Base-by-base conservation (phyloP, 2,113 vertebrate species). In the Microtus montanus region DNA sequence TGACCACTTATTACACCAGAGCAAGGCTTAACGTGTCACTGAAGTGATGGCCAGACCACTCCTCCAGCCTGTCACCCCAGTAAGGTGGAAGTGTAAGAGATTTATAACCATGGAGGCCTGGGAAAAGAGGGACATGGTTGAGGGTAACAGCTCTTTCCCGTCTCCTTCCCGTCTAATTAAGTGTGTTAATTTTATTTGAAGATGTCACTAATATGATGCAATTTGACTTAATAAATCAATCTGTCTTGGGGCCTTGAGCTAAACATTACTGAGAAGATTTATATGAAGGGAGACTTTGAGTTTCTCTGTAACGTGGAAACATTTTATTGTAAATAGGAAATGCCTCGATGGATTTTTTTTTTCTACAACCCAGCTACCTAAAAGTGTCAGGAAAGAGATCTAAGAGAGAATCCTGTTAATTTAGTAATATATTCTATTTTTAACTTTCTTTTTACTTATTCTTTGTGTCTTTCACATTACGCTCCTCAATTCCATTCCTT, bases 321-420 rank as follows among this genome's bases (percentile, higher is more conserved):
- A 89, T 98, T 58, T 97, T 96, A 91, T 93, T 96, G 0, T 88
- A 93, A 82, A 97, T 96, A 96, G 92, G 95, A 97, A 95, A 66
- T 8, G 58, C 66, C 54, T 92, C 63, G 92, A 64, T 85, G 68
- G 2, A 58, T 92, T 35, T 92, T 96, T 41, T 41, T 97, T 96
- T 96, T 93, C 89, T 86, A 70, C n/a, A 85, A 90, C 92, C 52
- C 91, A 97, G 89, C 90, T 97, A 96, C 91, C 95, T 78, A 89
- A 91, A 95, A 95, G 93, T 95, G 92, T 90, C 73, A 66, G 91
- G 54, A 64, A 58, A 93, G 88, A 68, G 70, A 95, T 26, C 44
- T 91, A 91, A 85, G 66, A 96, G 92, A 97, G 95, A 89, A 96
- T 91, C 94, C 95, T 74, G 95, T 97, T 90, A 94, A 44, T 38